Evolutionary conservation across 2,113 vertebrate species (phyloP), one percentile per base, ranked within the genome.

Genomic region (Mustelus asterias): DNA sequence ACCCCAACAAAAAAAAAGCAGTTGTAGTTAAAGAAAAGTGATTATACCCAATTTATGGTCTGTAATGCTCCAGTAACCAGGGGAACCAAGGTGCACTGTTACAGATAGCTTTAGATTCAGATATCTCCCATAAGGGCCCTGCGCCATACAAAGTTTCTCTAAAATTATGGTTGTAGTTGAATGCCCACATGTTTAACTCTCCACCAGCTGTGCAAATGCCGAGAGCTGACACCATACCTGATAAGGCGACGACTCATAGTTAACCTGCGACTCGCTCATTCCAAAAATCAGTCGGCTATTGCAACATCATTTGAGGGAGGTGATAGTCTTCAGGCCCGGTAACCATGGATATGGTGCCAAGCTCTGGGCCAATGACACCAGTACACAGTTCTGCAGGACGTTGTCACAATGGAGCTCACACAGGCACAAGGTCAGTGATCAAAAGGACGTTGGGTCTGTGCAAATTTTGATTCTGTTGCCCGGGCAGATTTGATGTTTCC

Each of bases 391-490:
- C 54, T 33, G 88, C 88, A 60, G 29, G 33, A 90, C 11, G 14
- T 33, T 60, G 54, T 90, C 14, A 90, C 54, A 58, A 90, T 63
- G 54, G 60, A 33, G 29, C 13, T 60, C 88, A 90, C 4, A 9
- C 24, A 88, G 85, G 85, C 85, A 88, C 85, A 26, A 88, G 48
- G 48, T 88, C 85, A 88, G 85, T 88, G 85, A 88, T 48, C 48
- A 88, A 88, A 88, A 88, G 41, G 85, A 54, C 48, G 2, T 54
- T 26, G 1, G 85, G 48, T 88, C 85, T 54, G 48, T 88, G 85
- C 85, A 48, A 88, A 54, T 88, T 88, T 54, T 88, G 85, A 88
- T 48, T 88, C 85, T 88, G 85, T 88, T 54, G 48, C 85, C 85
- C 26, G 48, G 41, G 29, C 85, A 88, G 85, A 54, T 54, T 88